Evolutionary conservation across 35 echinoderm and acorn worm species (phyloP).

Genomic region (Nesometra sesokonis): DNA sequence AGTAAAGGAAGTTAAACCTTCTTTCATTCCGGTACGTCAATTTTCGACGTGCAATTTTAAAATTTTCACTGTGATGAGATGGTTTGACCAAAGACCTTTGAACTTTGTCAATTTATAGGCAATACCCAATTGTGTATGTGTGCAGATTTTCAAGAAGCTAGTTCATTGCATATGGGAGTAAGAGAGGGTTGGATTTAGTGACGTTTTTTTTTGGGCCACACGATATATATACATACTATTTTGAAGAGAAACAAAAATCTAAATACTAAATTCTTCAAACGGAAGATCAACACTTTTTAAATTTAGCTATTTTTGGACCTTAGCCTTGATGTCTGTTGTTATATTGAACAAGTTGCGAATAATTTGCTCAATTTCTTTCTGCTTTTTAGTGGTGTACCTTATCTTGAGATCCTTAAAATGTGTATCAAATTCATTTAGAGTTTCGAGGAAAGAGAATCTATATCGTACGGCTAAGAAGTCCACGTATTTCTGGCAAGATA

Average conservation of each 20-base stretch:
- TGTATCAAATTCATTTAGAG: conserved; percentile 30
- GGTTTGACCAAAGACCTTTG: no score
- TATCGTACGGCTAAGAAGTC: conserved; percentile 46
- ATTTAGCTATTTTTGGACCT: conserved; percentile 35
- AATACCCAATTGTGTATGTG: no score
- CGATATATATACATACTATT: background rate
- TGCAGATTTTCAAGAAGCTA: no score
- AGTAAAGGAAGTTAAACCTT: no score
- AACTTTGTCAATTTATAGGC: no score
- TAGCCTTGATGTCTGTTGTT: conserved; percentile 20
- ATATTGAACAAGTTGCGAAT: conserved; percentile 25
- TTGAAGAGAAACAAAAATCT: background rate
- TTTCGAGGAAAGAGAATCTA: conserved; percentile 66
- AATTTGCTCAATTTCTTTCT: conserved; percentile 39
- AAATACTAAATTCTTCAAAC: background rate
- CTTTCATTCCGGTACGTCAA: no score
- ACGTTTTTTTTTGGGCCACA: no score
- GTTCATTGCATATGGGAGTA: no score
- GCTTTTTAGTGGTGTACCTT: conserved; percentile 24
- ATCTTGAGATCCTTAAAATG: conserved; percentile 39
- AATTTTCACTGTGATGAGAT: no score
- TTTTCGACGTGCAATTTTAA: no score
- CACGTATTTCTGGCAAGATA: conserved; percentile 56
- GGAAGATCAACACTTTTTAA: background rate
- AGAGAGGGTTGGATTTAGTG: no score